These are phyloP conservation scores for Pelecanoides urinatrix DNA, from an alignment of 2,113 vertebrate genomes.

Conservation along the genomic window DNA sequence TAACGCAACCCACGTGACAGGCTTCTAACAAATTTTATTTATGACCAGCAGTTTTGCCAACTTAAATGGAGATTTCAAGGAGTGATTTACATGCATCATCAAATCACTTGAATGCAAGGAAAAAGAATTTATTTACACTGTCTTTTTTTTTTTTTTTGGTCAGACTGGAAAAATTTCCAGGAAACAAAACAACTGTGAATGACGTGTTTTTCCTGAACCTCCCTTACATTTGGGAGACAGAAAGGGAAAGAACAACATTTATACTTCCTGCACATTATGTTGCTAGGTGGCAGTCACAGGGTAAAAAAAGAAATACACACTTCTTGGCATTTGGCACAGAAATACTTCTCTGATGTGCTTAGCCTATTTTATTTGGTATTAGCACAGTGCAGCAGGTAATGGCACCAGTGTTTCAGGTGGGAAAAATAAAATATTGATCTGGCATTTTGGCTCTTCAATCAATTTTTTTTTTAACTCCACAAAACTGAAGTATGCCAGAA, in stretches of 20 bases:
- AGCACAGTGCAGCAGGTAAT: background rate
- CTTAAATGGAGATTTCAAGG: background rate
- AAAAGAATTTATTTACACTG: background rate
- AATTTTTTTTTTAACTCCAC: background rate
- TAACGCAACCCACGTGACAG: background rate
- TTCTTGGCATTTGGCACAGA: background rate
- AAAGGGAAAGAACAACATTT: conserved; percentile 51
- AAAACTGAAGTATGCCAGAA: background rate
- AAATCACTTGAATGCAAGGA: background rate
- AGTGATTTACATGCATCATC: background rate
- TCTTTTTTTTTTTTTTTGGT: background rate
- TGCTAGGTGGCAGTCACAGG: background rate
- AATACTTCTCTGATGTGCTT: background rate
- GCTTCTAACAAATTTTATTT: background rate
- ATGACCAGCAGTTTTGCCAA: background rate
- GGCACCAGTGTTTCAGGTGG: background rate
- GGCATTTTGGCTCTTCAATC: background rate
- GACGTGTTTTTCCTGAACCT: conserved; percentile 40
- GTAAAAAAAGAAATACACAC: background rate
- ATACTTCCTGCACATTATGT: conserved; percentile 6
- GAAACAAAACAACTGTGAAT: conserved; percentile 32
- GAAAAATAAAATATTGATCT: background rate
- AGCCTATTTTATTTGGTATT: background rate
- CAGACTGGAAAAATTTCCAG: conserved; percentile 31
- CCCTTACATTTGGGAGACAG: conserved; percentile 33